These are phyloP conservation scores for Chesias legatella DNA, from an alignment of 2,888 invertebrate species.

Conservation along the genomic window DNA sequence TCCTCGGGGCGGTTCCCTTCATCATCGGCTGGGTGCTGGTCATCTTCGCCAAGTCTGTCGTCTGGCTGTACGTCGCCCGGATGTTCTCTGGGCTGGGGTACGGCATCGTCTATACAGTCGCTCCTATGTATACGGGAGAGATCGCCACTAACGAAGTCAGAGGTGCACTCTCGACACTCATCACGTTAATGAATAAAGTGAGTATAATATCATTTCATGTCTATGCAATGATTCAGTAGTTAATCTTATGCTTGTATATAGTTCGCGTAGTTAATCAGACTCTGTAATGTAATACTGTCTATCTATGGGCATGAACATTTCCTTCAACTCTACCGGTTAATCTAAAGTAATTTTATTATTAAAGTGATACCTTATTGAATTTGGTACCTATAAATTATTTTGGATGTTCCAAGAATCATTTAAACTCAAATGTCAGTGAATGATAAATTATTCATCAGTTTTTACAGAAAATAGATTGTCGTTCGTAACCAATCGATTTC, in stretches of 20 bases:
- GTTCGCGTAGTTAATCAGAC: too few relatives aligned
- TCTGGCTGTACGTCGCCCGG: slow-evolving; percentile 79
- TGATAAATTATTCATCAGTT: slow-evolving; percentile 6
- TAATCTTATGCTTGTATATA: too few relatives aligned
- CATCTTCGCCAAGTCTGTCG: slow-evolving; percentile 78
- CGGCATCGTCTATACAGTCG: slow-evolving; percentile 81
- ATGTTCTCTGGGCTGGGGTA: slow-evolving; percentile 84
- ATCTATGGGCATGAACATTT: too few relatives aligned
- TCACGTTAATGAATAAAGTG: slow-evolving; percentile 80
- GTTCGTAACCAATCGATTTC: too few relatives aligned
- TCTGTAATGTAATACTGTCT: too few relatives aligned
- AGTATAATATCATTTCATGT: slow-evolving; percentile 31
- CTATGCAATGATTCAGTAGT: slow-evolving; percentile 18
- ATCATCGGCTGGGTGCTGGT: slow-evolving; percentile 83
- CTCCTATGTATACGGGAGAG: slow-evolving; percentile 83
- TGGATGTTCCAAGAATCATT: slow-evolving; percentile 2
- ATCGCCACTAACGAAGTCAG: slow-evolving; percentile 82
- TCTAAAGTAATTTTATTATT: too few relatives aligned
- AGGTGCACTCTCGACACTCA: slow-evolving; percentile 82
- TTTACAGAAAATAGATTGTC: slow-evolving; percentile 1
- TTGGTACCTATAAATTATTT: slow-evolving; percentile 1
- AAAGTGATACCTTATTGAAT: too few relatives aligned
- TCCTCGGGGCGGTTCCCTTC: slow-evolving; percentile 81
- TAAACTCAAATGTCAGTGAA: slow-evolving; percentile 2
- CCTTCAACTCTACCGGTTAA: too few relatives aligned